phyloP scores from a whole-genome alignment of 1,140 invertebrate genomes.

The Dinothrombium tinctorium region DNA sequence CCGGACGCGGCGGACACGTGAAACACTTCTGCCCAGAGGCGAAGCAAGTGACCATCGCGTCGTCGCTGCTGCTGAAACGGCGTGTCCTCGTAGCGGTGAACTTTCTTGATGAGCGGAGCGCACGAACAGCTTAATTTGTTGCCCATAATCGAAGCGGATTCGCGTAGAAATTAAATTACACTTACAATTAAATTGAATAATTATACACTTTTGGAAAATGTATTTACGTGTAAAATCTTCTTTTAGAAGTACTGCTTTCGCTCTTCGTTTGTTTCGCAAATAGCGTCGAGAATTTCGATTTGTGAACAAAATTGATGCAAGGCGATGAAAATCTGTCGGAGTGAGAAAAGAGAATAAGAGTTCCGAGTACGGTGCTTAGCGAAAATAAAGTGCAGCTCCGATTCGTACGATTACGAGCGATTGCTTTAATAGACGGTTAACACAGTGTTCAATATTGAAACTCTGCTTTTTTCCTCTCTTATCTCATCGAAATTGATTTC shows the following conservation, averaged over 20 bases:
- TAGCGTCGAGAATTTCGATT: background rate
- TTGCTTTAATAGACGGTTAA: background rate
- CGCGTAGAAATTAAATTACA: too few species aligned
- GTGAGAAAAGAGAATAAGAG: background rate
- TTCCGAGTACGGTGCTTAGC: too few species aligned
- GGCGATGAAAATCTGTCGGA: background rate
- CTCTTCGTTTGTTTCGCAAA: background rate
- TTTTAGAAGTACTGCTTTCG: background rate
- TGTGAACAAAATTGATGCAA: background rate
- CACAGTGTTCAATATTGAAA: background rate
- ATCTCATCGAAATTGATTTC: background rate
- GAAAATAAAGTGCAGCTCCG: background rate
- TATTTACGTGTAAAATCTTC: background rate
- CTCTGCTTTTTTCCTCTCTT: background rate
- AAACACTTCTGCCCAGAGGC: conserved; percentile 91
- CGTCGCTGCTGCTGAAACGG: conserved; percentile 4
- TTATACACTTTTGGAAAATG: background rate
- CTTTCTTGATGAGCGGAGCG: conserved; percentile 64
- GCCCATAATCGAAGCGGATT: too few species aligned
- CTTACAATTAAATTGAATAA: too few species aligned
- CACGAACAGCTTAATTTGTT: conserved; percentile 84
- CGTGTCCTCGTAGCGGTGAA: background rate
- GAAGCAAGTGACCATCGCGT: conserved; percentile 9
- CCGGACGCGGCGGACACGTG: conserved; percentile 60
- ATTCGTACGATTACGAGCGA: too few species aligned